Percentiles rank a stretch among this genome's conserved stretches.
Evolutionary conservation across 2,113 vertebrate species (phyloP).

Genomic region (Pseudois nayaur): DNA sequence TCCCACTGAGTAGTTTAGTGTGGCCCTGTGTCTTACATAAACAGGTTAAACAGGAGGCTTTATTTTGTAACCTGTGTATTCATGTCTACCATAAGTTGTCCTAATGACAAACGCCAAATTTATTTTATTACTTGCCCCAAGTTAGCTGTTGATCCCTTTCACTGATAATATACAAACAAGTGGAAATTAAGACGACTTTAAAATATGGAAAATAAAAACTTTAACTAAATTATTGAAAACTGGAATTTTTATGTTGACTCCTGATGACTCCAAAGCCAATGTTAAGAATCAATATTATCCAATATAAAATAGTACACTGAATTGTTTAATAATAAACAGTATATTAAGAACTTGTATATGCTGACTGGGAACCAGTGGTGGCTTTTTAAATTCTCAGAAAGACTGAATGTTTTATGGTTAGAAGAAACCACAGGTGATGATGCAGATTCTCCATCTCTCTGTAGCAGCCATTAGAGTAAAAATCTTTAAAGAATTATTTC

Average conservation of each 20-base stretch:
- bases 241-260: slow-evolving; percentile 15
- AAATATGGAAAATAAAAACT: not conserved
- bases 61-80: not conserved
- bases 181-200: not conserved
- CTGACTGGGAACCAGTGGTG: not conserved
- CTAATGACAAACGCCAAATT: not conserved
- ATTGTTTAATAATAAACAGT: slow-evolving; percentile 54
- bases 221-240: not conserved
- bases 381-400: slow-evolving; percentile 19
- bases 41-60: slow-evolving; percentile 45
- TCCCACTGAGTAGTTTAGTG: slow-evolving; percentile 62
- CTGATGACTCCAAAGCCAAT: not conserved
- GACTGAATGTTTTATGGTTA: not conserved
- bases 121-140: not conserved
- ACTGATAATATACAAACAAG: not conserved
- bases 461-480: slow-evolving; percentile 44
- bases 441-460: not conserved
- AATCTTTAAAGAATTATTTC: slow-evolving; percentile 12
- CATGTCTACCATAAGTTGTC: not conserved
- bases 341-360: slow-evolving; percentile 49
- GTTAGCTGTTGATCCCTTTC: slow-evolving; percentile 49
- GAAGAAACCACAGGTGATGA: slow-evolving; percentile 29
- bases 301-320: slow-evolving; percentile 45
- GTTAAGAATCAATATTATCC: slow-evolving; percentile 12
- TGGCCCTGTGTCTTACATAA: slow-evolving; percentile 31